Evolutionary conservation across 2,113 vertebrate genomes (phyloP).

Genomic region (Corythaeola cristata): DNA sequence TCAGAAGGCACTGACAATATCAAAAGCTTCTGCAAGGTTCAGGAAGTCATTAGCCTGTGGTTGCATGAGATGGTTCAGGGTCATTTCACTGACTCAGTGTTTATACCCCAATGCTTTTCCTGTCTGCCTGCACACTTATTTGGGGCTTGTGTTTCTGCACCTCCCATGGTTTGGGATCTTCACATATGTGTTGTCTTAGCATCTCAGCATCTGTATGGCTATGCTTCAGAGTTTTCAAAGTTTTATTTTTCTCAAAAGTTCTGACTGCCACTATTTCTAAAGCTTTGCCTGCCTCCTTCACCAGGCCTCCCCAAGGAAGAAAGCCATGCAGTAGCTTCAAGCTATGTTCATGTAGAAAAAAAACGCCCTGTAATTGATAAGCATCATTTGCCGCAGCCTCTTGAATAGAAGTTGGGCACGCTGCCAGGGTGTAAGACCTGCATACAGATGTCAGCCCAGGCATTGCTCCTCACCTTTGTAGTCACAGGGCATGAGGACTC

Average conservation of each 20-base stretch:
- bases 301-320: neutral
- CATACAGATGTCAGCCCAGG: neutral
- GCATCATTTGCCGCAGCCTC: neutral
- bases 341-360: neutral
- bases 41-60: neutral
- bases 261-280: neutral
- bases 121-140: rapidly evolving
- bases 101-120: neutral
- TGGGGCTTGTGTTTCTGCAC: neutral
- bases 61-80: neutral
- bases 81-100: neutral
- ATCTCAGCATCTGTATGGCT: too few species aligned
- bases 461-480: neutral
- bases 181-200: rapidly evolving
- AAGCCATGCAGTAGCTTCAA: rapidly evolving
- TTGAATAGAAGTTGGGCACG: rapidly evolving
- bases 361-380: neutral
- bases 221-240: neutral
- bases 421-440: neutral
- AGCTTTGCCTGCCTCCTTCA: neutral
- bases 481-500: rapidly evolving
- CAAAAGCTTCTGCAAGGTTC: too few species aligned
- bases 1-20: neutral
- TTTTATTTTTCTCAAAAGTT: neutral
- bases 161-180: neutral